Conservation (phyloP, 2,797 vertebrate genomes). For the Lutra lutra region DNA sequence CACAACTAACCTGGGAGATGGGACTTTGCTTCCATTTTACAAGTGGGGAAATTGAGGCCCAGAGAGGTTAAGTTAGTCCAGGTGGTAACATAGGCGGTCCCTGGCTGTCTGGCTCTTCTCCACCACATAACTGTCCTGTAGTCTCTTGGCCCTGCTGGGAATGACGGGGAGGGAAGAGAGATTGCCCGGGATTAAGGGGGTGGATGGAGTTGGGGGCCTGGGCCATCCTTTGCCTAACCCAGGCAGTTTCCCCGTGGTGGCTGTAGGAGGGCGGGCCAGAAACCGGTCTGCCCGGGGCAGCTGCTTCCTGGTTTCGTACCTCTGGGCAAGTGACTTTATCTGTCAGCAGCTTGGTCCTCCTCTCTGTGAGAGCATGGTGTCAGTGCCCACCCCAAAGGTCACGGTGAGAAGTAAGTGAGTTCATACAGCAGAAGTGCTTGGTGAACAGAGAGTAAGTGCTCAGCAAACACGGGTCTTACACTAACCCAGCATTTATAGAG, state of each 20-base stretch:
- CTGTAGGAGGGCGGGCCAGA: neutral
- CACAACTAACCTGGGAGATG: neutral
- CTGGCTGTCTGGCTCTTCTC: neutral
- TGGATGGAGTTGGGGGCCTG: rapidly evolving
- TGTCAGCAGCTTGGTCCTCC: neutral
- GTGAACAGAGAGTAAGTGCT: neutral
- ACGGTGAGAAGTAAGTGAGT: neutral
- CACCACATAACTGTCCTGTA: rapidly evolving
- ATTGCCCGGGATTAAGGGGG: rapidly evolving
- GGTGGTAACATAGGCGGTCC: neutral
- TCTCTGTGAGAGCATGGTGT: neutral
- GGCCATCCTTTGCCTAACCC: rapidly evolving
- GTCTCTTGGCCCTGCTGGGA: neutral
- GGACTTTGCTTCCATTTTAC: neutral
- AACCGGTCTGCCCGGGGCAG: rapidly evolving
- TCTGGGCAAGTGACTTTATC: neutral
- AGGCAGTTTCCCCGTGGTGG: rapidly evolving
- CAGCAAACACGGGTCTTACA: rapidly evolving
- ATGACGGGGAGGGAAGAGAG: neutral
- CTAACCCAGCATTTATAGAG: neutral
- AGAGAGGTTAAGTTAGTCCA: neutral
- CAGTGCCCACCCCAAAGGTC: neutral
- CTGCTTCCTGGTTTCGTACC: neutral
- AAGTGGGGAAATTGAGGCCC: neutral
- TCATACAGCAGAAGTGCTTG: rapidly evolving